Base-by-base conservation (phyloP, 2,797 vertebrate species). In the Mus spretus region DNA sequence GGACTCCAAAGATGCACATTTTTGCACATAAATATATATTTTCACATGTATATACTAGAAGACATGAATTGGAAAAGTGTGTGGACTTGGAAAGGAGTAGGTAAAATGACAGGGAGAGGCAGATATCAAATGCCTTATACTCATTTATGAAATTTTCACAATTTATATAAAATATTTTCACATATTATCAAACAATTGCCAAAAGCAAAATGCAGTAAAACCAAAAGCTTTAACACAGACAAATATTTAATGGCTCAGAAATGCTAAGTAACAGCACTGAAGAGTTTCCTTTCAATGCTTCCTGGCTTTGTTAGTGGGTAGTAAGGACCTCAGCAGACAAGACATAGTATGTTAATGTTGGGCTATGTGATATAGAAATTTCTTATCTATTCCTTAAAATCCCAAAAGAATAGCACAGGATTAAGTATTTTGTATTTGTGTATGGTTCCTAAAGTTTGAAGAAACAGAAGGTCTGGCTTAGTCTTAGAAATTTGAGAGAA, bases 31-130 rank as follows among this genome's bases (percentile, higher is more conserved):
- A 53, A 31, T 79, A 79, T 79, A 4, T 11, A 79, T 55, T 34
- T 19, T 4, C 50, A 80, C 34, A 22, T 55, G 1, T 80, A n/a
- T 20, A n/a, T 10, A 55, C 15, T 77, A 28, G 40, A 53, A 55
- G 20, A 80, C 9, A 22, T 80, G 19, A 80, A 34, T 55, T 20
- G 11, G 15, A 80, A 50, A 55, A 55, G 9, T 12, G 20, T 80
- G 50, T 55, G 4, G 31, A 4, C 8, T 0, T 34, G 6, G 31
- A 20, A 79, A 4, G 9, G 50, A n/a, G 1, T 0, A 34, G 15
- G 17, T 53, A 19, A 13, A 47, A 50, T 53, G 28, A 28, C 77
- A 53, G 26, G 14, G 3, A 78, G 17, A 55, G 78, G 24, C 40
- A 47, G 3, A 11, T 17, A 34, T 20, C 47, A 79, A 79, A 53